Evolutionary conservation across 2,797 vertebrate genomes (phyloP), one percentile per base, ranked within the genome.

Genomic region (Mareca penelope): DNA sequence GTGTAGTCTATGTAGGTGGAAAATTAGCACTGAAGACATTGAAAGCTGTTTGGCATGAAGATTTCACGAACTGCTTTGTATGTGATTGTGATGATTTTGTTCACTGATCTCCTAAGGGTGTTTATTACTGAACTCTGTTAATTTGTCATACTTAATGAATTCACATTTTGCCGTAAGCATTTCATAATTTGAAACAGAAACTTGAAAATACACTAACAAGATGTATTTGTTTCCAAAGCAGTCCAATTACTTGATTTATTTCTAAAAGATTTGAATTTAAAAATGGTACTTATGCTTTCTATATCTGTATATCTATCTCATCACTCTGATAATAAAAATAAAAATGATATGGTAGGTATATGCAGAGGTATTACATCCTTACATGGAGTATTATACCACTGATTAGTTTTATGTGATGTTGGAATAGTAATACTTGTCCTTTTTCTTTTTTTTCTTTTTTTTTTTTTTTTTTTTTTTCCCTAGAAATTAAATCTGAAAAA

Each of bases 61-160:
- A 64, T 55, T n/a, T 89, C 50, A 68, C 18, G 7, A 35, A 19
- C 24, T 64, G 50, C 40, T 89, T 89, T 64, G 28, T 64, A 4
- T 72, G 42, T 83, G 50, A 89, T 50, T 63, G n/a, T 37, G 39
- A 56, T 77, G 50, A 60, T 80, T 91, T 91, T 80, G 10, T 77
- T 65, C 35, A 64, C 26, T 52, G 60, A 69, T 69, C 14, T 93
- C 72, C 37, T 69, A 69, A 28, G 40, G 70, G 35, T 83, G 21
- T 85, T 89, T 86, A 42, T 72, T 28, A 60, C 18, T 18, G 26
- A 89, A 69, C 22, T 73, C 64, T 40, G n/a, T 46, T 84, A 77
- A 84, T 84, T 77, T 84, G 65, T 73, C 69, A 56, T 44, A 77
- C 31, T 68, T 83, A 93, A 82, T 88, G 42, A 91, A 85, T 57